Evolutionary conservation across 2,797 vertebrate genomes (phyloP).

Genomic region (Sebastes matsubarae): DNA sequence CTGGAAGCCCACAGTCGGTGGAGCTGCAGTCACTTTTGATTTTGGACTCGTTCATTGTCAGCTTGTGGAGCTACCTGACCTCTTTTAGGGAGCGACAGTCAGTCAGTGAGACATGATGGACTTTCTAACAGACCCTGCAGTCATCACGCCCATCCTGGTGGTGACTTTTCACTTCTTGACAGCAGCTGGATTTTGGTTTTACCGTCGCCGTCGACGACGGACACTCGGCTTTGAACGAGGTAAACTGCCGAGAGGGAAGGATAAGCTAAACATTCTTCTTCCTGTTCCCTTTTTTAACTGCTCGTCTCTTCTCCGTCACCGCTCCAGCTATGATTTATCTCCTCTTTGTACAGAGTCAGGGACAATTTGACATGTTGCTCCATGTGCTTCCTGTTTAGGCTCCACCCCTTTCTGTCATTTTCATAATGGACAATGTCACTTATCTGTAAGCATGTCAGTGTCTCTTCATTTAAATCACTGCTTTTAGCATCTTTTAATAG

Average conservation of each 20-base stretch:
- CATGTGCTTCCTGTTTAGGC: constrained; percentile 64
- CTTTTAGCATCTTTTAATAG: neutral
- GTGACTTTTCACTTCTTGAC: constrained; percentile 77
- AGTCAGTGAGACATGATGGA: constrained; percentile 45
- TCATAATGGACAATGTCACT: neutral
- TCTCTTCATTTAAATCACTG: neutral
- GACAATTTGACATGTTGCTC: neutral
- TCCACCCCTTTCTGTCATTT: constrained; percentile 51
- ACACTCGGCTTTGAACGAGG: constrained; percentile 30
- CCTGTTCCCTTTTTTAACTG: neutral
- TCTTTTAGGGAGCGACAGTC: neutral
- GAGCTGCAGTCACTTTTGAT: neutral
- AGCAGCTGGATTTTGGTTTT: constrained; percentile 81
- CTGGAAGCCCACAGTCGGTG: neutral
- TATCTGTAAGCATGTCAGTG: neutral
- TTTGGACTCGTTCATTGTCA: neutral
- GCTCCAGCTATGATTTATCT: neutral
- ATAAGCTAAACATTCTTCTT: neutral
- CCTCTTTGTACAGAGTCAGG: neutral
- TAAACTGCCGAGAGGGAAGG: constrained; percentile 30
- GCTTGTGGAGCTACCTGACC: neutral
- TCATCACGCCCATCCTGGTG: constrained; percentile 75
- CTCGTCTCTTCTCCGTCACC: neutral
- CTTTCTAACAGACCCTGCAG: constrained; percentile 63
- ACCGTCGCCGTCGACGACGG: constrained; percentile 38